Evolutionary conservation across 1,140 invertebrate genomes (phyloP), one percentile per base, ranked within the genome.

Genomic region (Drosophila guanche): DNA sequence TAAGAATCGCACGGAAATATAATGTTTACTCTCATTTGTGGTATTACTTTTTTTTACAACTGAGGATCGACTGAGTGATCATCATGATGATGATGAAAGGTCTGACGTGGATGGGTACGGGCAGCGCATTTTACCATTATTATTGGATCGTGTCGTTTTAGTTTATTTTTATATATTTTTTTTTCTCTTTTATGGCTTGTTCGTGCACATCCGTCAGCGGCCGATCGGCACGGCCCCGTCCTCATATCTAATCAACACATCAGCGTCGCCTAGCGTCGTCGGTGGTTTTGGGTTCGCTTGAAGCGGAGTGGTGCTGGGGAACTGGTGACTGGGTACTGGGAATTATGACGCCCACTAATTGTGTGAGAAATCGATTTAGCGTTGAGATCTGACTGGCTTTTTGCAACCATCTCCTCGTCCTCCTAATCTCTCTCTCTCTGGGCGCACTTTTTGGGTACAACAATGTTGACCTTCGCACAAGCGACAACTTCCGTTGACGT

Each of bases 401-500:
- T 37, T 4, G 10, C 10, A 12, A 37, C 10, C 7, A 3, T 8
- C 29, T 48, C 14, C 22, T 14, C 27, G 27, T 43, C 8, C 2
- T 10, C 12, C 27, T n/a, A 14, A 3, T 43, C 14, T 37, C 27
- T 8, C 6, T 10, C 22, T 5, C 41, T 25, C 14, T 73, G 68
- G 58, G 41, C 41, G 52, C 20, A 56, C 23, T 56, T 56, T 53
- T 55, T 52, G 63, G 63, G 33, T 14, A 48, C 63, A 40, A 69
- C 33, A 37, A 41, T 52, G 63, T 56, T 53, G 66, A 68, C 66
- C 66, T 69, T 69, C 66, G 63, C 14, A 6, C 52, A 65, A 74
- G 48, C 70, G 59, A 55, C 42, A 56, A 76, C 83, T 85, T 85
- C 81, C 81, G 81, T 85, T 85, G 81, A 85, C 81, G 81, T 85